phyloP scores from a whole-genome alignment of 2,797 vertebrate species.

The Acropternis orthonyx region DNA sequence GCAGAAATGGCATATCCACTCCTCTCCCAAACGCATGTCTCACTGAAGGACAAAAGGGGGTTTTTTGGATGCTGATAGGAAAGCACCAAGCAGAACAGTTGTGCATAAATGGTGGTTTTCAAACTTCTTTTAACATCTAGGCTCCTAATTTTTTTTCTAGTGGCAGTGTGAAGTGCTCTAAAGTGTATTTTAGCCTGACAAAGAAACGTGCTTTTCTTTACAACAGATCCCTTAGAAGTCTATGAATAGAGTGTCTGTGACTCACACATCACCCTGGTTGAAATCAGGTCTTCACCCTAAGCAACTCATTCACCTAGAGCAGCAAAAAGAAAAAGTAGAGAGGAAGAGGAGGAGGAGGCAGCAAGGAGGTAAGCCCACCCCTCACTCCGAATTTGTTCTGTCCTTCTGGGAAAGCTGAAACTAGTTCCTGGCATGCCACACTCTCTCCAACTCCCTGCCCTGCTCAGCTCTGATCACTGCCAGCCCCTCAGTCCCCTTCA shows the following conservation, averaged over 20 bases:
- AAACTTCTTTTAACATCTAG: not conserved
- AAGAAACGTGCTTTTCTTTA: not conserved
- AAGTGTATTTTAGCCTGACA: not conserved
- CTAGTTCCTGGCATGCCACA: not conserved
- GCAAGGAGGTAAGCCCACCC: not conserved
- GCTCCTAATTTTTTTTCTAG: not conserved
- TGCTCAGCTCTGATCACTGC: not conserved
- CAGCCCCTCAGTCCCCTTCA: not conserved
- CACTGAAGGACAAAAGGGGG: not conserved
- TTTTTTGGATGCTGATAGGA: not conserved
- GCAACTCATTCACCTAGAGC: not conserved
- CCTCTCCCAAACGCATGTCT: accelerated
- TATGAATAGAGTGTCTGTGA: not conserved
- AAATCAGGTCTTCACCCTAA: not conserved
- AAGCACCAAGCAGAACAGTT: not conserved
- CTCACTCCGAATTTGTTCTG: not conserved
- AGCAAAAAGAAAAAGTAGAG: not conserved
- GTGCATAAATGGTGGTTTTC: not conserved
- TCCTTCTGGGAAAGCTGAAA: not conserved
- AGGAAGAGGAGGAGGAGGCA: not conserved
- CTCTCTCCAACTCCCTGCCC: not conserved
- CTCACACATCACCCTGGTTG: not conserved
- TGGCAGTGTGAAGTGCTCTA: not conserved
- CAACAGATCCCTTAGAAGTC: not conserved
- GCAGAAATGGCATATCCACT: not conserved